phyloP scores from a whole-genome alignment of 2,888 invertebrate species.

The Neelides folsomi region DNA sequence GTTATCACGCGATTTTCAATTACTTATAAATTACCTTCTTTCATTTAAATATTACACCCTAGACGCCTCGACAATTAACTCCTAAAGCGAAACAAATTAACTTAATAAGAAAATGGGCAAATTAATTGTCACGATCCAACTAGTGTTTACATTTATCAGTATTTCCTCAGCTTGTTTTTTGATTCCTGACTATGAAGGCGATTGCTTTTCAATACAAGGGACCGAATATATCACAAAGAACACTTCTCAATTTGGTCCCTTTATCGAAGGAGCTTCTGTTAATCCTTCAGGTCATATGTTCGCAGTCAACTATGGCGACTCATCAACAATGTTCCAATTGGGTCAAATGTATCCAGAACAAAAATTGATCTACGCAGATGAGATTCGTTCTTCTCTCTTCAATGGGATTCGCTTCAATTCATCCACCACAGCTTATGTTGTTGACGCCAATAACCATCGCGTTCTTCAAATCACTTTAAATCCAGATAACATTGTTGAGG shows the following conservation, averaged over 20 bases:
- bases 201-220: too few species aligned
- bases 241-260: conserved; percentile 17
- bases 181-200: too few species aligned
- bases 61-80: too few species aligned
- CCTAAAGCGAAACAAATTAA: too few species aligned
- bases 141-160: too few species aligned
- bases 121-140: too few species aligned
- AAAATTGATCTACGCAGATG: conserved; percentile 15
- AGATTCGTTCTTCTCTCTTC: conserved; percentile 3
- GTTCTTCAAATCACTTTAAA: conserved; percentile 14
- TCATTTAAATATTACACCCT: too few species aligned
- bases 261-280: conserved; percentile 23
- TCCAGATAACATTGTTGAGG: not conserved
- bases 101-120: too few species aligned
- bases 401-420: conserved; percentile 23
- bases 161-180: too few species aligned
- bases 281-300: conserved; percentile 21
- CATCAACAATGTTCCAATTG: conserved; percentile 10
- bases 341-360: conserved; percentile 21
- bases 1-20: too few species aligned
- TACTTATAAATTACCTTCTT: too few species aligned
- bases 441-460: conserved; percentile 20
- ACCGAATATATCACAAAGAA: conserved; percentile 8
- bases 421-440: conserved; percentile 11
- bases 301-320: conserved; percentile 21